These are phyloP conservation scores for Gymnoscopelus braueri DNA, from an alignment of 2,797 vertebrate species.

Conservation along the genomic window DNA sequence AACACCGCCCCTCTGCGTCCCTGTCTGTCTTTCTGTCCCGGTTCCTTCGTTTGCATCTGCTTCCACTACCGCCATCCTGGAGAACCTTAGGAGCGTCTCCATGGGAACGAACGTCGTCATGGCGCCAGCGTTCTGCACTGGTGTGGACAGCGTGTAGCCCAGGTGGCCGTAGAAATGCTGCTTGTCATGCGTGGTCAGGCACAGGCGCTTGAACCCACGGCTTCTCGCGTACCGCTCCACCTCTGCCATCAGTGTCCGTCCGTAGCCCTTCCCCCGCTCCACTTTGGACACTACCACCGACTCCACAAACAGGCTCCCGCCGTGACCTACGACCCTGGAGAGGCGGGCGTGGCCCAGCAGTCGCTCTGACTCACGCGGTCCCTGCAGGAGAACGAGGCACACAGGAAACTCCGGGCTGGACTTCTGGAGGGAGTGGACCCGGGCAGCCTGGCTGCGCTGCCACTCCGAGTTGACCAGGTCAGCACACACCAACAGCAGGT, in stretches of 20 bases:
- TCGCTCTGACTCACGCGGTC: slow-evolving; percentile 35
- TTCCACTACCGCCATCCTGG: slow-evolving; percentile 42
- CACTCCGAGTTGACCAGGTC: slow-evolving; percentile 92
- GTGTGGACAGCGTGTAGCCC: slow-evolving; percentile 84
- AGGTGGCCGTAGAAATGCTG: slow-evolving; percentile 92
- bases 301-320: slow-evolving; percentile 88
- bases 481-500: slow-evolving; percentile 88
- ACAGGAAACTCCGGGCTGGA: slow-evolving; percentile 88
- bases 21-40: slow-evolving; percentile 5
- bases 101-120: slow-evolving; percentile 81
- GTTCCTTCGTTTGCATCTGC: too few species aligned
- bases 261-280: slow-evolving; percentile 89
- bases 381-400: slow-evolving; percentile 86
- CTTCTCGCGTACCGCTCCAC: slow-evolving; percentile 85
- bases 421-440: slow-evolving; percentile 88
- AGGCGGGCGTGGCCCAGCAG: slow-evolving; percentile 90
- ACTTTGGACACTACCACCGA: slow-evolving; percentile 88
- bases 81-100: slow-evolving; percentile 83
- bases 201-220: slow-evolving; percentile 83
- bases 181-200: slow-evolving; percentile 93
- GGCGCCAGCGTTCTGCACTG: slow-evolving; percentile 88
- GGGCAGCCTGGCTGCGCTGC: slow-evolving; percentile 88
- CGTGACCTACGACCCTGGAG: slow-evolving; percentile 82
- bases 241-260: slow-evolving; percentile 90
- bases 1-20: background rate